Base-by-base conservation (phyloP, 2,113 vertebrate genomes). In the Emydura subglobosa region DNA sequence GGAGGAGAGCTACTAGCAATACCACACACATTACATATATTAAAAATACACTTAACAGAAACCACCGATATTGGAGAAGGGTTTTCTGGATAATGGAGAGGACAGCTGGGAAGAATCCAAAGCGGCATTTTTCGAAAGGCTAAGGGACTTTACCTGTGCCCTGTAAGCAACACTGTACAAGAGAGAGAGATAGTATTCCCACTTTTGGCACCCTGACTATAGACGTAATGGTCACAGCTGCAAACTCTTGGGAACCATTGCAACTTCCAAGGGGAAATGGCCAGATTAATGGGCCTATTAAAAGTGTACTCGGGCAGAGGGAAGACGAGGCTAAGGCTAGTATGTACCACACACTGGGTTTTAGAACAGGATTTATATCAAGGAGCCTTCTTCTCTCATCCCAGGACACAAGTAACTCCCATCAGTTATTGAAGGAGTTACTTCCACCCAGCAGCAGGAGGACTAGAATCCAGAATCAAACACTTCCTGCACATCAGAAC, bases 21-120 rank as follows among this genome's bases (percentile, higher is more conserved):
- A 79, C 5, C 11, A 16, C 1, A 42, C 8, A 29, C 16, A 39
- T 34, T 61, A 79, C 1, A 0, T 2, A 22, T 61, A 59, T 49
- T 86, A 84, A 59, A 89, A 93, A 88, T 10, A 90, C 25, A 76
- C 21, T 81, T 78, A 83, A 27, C 12, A 42, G 57, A 87, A 91
- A 79, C 65, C 21, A n/a, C 4, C 72, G 74, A 81, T 31, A 42
- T 57, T 90, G 57, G 88, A 85, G 61, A 80, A 44, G 0, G 61
- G 42, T 0, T 90, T 92, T 89, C 10, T 31, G 3, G 27, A 25
- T 10, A 65, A n/a, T 1, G 1, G 86, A 39, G 2, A 78, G 27
- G 44, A 29, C 25, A 47, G 42, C 39, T 47, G 42, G 24, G 44
- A 47, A 49, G 31, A 90, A 91, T 81, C 22, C 89, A 12, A 92